A percentile compares a stretch with the other conserved stretches of the same genome.
These are phyloP conservation scores for Ooceraea biroi DNA, from an alignment of 1,140 invertebrate species.

Conservation along the genomic window DNA sequence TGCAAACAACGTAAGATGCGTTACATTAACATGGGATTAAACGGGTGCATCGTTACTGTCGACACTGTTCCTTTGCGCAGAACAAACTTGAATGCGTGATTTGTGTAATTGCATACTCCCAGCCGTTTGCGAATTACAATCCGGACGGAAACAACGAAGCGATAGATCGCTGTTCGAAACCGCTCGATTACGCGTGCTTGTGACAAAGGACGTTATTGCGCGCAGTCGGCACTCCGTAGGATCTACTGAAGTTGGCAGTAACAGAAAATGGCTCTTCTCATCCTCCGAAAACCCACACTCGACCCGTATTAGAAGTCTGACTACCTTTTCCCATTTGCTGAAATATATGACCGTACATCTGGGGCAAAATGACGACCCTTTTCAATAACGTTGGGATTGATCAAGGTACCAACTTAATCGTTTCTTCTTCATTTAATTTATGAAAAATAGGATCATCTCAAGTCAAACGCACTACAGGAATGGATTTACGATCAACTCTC, in stretches of 20 bases:
- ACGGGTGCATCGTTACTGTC: constrained; percentile 6
- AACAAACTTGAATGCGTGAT: constrained; percentile 29
- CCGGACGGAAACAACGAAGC: constrained; percentile 6
- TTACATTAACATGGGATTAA: constrained; percentile 22
- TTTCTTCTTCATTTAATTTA: neutral
- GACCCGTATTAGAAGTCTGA: neutral
- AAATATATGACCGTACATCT: neutral
- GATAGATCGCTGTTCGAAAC: neutral
- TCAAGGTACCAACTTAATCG: neutral
- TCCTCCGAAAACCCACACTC: neutral
- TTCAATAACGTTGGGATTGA: neutral
- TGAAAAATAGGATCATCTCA: too few relatives aligned
- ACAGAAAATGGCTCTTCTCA: neutral
- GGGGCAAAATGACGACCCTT: neutral
- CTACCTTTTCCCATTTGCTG: neutral
- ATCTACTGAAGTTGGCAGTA: constrained; percentile 1
- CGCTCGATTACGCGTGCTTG: neutral
- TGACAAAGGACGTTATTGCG: constrained; percentile 19
- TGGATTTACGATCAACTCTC: too few relatives aligned
- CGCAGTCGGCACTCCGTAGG: neutral
- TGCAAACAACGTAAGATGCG: constrained; percentile 17
- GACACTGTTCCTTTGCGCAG: constrained; percentile 22
- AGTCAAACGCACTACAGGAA: neutral
- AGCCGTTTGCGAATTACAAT: constrained; percentile 28
- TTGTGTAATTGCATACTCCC: constrained; percentile 20